Base-by-base conservation (phyloP, 2,888 invertebrate species). In the Melitaea athalia region DNA sequence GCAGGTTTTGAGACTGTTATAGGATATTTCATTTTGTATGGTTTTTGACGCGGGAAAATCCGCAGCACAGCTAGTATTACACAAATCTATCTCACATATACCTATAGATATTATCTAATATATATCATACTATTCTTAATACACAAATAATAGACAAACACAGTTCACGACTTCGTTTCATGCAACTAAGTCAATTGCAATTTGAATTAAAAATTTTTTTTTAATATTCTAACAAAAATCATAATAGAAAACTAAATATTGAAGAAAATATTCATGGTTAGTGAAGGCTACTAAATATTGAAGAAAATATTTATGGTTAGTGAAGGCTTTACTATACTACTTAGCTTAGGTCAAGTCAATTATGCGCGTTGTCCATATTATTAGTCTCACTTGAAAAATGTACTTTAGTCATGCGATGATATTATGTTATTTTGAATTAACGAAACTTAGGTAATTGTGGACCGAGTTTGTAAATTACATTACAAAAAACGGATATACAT, bases 351-450 rank as follows among this genome's bases (percentile, higher is more conserved):
- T 59, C n/a, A 53, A 53, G 69, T 63, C 60, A 66, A 69, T 70
- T 70, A 60, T 49, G 55, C 33, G 38, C 49, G 63, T 50, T 63
- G 60, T 33, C 42, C 69, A 24, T 67, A 55, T 57, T 59, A 63
- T 63, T 43, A 63, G 69, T 60, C 60, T 67, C 59, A 63, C 45
- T 53, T 67, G 55, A 70, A 53, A 60, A 63, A 70, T 67, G 69
- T 66, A 49, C 63, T 70, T 60, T 43, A 63, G 63, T 49, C 69
- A 70, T 67, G 69, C 69, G 24, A 70, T 64, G 60, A 17, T 11
- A 33, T 67, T 57, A 57, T 57, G 10, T 57, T 57, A 42, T 17
- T 42, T 57, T 11, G 5, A n/a, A 15, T 57, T 57, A 57, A 38
- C 15, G 31, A 53, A 14, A 31, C 12, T 4, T 33, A 6, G 12